Conservation (phyloP, 2,797 vertebrate genomes). For the Coranthus polyacanthus region DNA sequence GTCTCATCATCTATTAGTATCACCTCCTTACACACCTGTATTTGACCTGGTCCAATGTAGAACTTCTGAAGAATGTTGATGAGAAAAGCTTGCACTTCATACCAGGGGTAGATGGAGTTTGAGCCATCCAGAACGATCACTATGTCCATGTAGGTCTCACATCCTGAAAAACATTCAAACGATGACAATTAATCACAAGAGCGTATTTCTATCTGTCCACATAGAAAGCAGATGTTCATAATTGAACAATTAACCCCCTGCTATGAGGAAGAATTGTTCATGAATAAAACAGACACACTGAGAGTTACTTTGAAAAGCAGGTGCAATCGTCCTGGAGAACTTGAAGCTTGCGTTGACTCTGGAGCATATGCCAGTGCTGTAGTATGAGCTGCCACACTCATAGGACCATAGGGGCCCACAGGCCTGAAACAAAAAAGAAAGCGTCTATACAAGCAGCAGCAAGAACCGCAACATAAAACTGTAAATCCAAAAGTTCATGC, state of each 20-base stretch:
- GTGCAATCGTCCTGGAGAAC: constrained; percentile 95
- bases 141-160: constrained; percentile 99
- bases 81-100: constrained; percentile 97
- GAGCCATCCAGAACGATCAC: constrained; percentile 98
- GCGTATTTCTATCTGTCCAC: neutral
- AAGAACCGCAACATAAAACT: constrained; percentile 17
- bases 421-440: constrained; percentile 84
- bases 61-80: constrained; percentile 99
- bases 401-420: constrained; percentile 99
- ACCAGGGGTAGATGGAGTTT: constrained; percentile 99
- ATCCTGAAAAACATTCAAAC: constrained; percentile 84
- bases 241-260: constrained; percentile 20
- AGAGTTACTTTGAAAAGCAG: constrained; percentile 94
- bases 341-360: constrained; percentile 96
- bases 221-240: constrained; percentile 23
- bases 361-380: constrained; percentile 98
- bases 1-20: neutral
- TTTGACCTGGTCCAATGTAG: constrained; percentile 96
- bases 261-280: constrained; percentile 4
- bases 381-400: constrained; percentile 99
- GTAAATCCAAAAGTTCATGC: constrained; percentile 16
- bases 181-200: constrained; percentile 6
- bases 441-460: constrained; percentile 33
- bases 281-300: constrained; percentile 19
- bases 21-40: constrained; percentile 87